Base-by-base conservation (phyloP, 2,113 vertebrate genomes). In the Bubo blakistoni region DNA sequence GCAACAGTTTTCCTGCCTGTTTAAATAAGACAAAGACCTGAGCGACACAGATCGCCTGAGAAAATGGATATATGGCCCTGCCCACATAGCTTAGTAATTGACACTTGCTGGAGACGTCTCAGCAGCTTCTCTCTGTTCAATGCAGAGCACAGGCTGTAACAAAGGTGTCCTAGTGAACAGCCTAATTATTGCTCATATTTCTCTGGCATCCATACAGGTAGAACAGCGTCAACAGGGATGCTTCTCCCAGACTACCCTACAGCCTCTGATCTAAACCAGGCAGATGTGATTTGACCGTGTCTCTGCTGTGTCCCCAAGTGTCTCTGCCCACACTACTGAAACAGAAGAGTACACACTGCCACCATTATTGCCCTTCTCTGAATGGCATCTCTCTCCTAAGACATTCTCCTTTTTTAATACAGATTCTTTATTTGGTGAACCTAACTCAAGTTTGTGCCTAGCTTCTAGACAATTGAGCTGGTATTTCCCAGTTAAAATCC, bases 241-340 rank as follows among this genome's bases (percentile, higher is more conserved):
- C 38, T 77, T 86, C 46, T 62, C 62, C 51, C 65, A 72, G 63
- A 25, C 30, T 66, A 27, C 40, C 36, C 47, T 44, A 11, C 17
- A 87, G 29, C 34, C 51, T 86, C 82, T 80, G 36, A 54, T 32
- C 69, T 62, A 81, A 93, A 73, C 5, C 42, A 86, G 49, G 11
- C 21, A 77, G n/a, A 70, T 29, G 46, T 4, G 2, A 54, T 72
- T 42, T 0, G 1, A 2, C 61, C 3, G 0, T 38, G 27, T 59
- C 59, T 72, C 63, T 58, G 15, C 27, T 14, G 12, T 5, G 19
- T 73, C 51, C 38, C 62, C 34, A 78, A 4, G 24, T 6, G 8
- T 29, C 30, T 59, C 44, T 85, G 54, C 21, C 38, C 34, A 15
- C 22, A 6, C 8, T 17, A 25, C 36, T 11, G 1, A 61, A 72